Base-by-base conservation (phyloP, 2,113 vertebrate species). In the Rhizomys pruinosus region DNA sequence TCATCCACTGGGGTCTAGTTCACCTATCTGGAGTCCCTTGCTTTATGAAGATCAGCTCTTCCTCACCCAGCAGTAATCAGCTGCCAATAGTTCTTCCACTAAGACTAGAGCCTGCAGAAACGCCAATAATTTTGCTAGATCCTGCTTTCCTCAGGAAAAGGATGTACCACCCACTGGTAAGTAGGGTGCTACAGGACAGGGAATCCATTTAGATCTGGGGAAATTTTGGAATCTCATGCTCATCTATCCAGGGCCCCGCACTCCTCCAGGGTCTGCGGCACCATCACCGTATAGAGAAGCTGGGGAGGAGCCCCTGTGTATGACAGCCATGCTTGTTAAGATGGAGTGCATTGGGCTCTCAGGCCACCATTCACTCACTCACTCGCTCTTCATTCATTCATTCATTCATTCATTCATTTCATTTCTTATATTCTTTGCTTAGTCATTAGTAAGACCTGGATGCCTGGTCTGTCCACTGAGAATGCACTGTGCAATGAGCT, bases 211-310 rank as follows among this genome's bases (percentile, higher is more conserved):
- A 55, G 73, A 55, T 37, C 63, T 32, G 29, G 3, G 22, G 20
- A 12, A 13, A 42, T 39, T 44, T 3, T 13, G 27, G 29, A 20
- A 0, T 11, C 44, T 3, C n/a, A 1, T 32, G 66, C 2, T 8
- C 13, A 23, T 20, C 29, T 23, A 0, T 22, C 76, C 57, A 64
- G 15, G 10, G 37, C 23, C 73, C 34, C 27, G 25, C 22, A 37
- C 3, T 17, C 23, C n/a, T 73, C 42, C 23, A 44, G 6, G 8
- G 27, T 47, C 6, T 63, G 1, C 47, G 22, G 34, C 37, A 57
- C 25, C 4, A 1, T 19, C 37, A 68, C 73, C 12, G 20, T 74
- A 19, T 71, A 69, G 34, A 12, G 17, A 80, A 74, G 32, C 61
- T 42, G 34, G 19, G 47, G 37, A 55, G 17, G 44, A 17, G 15